A percentile compares a stretch with the other conserved stretches of the same genome.
Conservation (phyloP, 2,797 vertebrate species). For the Numenius phaeopus region DNA sequence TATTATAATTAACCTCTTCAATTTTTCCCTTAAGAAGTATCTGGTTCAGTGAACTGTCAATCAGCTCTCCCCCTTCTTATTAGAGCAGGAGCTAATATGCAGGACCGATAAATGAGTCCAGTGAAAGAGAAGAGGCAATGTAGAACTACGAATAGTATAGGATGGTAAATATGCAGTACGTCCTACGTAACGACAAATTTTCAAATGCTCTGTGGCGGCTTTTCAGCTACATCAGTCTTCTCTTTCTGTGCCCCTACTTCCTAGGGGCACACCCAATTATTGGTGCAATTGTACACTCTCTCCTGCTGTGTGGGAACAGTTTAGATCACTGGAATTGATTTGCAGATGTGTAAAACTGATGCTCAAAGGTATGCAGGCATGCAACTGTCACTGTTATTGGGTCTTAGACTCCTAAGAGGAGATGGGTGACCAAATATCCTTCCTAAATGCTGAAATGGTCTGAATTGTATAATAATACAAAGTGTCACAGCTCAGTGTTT, state of each 20-base stretch:
- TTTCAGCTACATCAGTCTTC: not conserved
- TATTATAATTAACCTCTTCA: slow-evolving; percentile 64
- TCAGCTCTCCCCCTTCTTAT: slow-evolving; percentile 25
- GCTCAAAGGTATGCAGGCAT: not conserved
- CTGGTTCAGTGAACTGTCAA: slow-evolving; percentile 55
- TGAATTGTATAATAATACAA: not conserved
- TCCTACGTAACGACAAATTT: not conserved
- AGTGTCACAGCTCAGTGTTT: not conserved
- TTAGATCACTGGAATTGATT: not conserved
- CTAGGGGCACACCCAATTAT: not conserved
- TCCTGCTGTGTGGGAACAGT: not conserved
- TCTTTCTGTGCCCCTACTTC: not conserved
- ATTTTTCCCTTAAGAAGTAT: slow-evolving; percentile 60
- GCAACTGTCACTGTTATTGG: not conserved
- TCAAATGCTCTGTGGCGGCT: not conserved
- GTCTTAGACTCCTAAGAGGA: not conserved
- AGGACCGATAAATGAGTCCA: not conserved
- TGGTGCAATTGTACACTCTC: not conserved
- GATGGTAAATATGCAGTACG: not conserved
- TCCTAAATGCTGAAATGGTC: not conserved
- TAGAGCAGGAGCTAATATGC: not conserved
- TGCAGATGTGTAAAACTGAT: not conserved
- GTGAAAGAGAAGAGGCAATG: not conserved
- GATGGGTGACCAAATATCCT: not conserved
- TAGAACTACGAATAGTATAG: not conserved